phyloP scores from a whole-genome alignment of 1,140 invertebrate genomes.

The Cydia amplana region DNA sequence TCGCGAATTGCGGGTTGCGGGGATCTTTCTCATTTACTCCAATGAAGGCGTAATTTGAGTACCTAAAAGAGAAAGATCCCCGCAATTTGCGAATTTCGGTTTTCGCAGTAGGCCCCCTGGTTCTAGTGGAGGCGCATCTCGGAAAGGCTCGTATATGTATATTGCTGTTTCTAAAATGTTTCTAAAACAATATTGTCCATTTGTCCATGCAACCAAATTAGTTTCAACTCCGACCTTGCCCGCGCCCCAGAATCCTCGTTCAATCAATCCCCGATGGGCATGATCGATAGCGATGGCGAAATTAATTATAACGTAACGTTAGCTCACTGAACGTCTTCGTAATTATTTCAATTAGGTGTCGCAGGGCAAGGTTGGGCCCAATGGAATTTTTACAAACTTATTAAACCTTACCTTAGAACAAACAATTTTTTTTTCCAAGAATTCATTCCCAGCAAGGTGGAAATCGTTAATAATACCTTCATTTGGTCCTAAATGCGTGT shows the following conservation, averaged over 20 bases:
- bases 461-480: too few relatives aligned
- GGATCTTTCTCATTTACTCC: too few relatives aligned
- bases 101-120: too few relatives aligned
- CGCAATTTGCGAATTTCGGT: too few relatives aligned
- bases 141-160: not conserved
- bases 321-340: not conserved
- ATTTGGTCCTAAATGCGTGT: too few relatives aligned
- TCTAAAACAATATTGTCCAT: not conserved
- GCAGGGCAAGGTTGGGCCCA: not conserved
- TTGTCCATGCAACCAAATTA: not conserved
- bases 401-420: too few relatives aligned
- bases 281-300: not conserved
- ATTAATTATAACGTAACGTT: constrained; percentile 10
- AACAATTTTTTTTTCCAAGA: too few relatives aligned
- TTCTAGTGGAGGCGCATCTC: not conserved
- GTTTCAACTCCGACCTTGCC: not conserved
- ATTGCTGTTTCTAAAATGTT: not conserved
- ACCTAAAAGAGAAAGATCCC: too few relatives aligned
- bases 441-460: too few relatives aligned
- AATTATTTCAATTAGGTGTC: constrained; percentile 13
- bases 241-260: not conserved
- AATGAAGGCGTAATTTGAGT: too few relatives aligned
- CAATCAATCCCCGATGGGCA: not conserved
- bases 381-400: not conserved
- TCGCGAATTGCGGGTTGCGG: too few relatives aligned